These are phyloP conservation scores for Theonella swinhoei DNA, from an alignment of 37 sponge, comb jelly and placozoan species.

Conservation along the genomic window DNA sequence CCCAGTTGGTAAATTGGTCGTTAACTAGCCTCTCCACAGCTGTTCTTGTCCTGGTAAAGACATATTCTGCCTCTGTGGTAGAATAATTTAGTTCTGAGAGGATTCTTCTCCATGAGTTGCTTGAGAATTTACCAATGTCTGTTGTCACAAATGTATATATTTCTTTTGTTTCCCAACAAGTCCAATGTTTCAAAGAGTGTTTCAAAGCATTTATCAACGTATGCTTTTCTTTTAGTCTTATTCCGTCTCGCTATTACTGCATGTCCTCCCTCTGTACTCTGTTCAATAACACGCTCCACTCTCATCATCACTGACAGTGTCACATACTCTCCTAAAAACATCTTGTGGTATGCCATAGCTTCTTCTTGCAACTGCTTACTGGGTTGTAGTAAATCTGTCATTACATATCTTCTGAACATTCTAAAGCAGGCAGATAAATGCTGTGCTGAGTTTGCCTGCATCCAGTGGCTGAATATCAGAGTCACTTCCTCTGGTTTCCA, in stretches of 20 bases:
- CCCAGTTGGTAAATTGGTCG: not conserved
- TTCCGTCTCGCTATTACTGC: not conserved
- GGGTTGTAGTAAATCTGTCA: not conserved
- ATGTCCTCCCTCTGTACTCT: not conserved
- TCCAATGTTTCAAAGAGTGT: not conserved
- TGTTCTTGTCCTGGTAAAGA: not conserved
- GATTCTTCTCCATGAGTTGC: conserved; percentile 4
- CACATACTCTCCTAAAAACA: too few species aligned
- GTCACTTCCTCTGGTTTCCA: not conserved
- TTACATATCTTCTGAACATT: not conserved
- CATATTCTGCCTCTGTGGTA: not conserved
- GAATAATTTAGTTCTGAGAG: not conserved
- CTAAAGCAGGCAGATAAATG: not conserved
- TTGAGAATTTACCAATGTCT: conserved; percentile 26
- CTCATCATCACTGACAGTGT: conserved; percentile 29
- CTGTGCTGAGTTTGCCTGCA: not conserved
- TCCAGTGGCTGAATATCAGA: not conserved
- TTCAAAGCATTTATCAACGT: not conserved
- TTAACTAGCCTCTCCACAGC: not conserved
- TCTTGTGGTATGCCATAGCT: not conserved
- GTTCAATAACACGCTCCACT: conserved; percentile 3
- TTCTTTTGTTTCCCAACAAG: not conserved
- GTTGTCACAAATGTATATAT: conserved; percentile 5
- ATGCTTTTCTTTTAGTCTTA: not conserved
- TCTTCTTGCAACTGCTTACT: not conserved